Conservation (phyloP, 2,888 invertebrate species). For the Eucera pruinosa region DNA sequence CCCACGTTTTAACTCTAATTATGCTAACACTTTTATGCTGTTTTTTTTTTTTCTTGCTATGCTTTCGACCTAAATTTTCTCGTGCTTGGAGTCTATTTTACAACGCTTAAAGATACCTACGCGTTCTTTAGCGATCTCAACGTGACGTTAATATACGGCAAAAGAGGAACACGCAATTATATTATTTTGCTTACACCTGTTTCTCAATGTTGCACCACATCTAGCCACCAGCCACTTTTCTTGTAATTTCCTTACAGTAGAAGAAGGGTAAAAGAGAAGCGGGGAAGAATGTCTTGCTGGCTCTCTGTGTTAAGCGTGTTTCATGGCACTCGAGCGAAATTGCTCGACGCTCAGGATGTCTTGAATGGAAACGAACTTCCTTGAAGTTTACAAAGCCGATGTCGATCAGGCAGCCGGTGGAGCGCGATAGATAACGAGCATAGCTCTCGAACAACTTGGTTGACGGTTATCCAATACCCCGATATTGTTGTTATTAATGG, state of each 20-base stretch:
- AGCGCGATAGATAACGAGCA: conserved; percentile 52
- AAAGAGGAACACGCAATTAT: conserved; percentile 61
- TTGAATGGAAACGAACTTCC: conserved; percentile 57
- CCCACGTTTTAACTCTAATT: no score
- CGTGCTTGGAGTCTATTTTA: conserved; percentile 35
- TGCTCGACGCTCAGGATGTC: conserved; percentile 36
- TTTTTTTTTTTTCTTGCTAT: no score
- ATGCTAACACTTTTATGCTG: no score
- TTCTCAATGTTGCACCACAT: conserved; percentile 36
- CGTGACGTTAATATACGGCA: conserved; percentile 10
- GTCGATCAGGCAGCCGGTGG: conserved; percentile 50
- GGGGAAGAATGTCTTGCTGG: conserved; percentile 20
- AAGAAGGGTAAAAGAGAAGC: not conserved
- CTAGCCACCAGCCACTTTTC: conserved; percentile 45
- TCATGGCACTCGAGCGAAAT: conserved; percentile 39
- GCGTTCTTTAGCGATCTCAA: conserved; percentile 16
- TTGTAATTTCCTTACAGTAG: conserved; percentile 46
- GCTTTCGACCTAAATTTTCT: conserved; percentile 21
- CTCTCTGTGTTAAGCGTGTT: no score
- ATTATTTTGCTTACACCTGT: conserved; percentile 56
- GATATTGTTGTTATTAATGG: conserved; percentile 59
- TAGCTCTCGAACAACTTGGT: conserved; percentile 19
- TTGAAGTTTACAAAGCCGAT: conserved; percentile 50
- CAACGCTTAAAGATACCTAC: conserved; percentile 47
- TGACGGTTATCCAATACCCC: conserved; percentile 56